These are phyloP conservation scores for Procambarus clarkii DNA, from an alignment of 1,140 invertebrate genomes.

Conservation along the genomic window DNA sequence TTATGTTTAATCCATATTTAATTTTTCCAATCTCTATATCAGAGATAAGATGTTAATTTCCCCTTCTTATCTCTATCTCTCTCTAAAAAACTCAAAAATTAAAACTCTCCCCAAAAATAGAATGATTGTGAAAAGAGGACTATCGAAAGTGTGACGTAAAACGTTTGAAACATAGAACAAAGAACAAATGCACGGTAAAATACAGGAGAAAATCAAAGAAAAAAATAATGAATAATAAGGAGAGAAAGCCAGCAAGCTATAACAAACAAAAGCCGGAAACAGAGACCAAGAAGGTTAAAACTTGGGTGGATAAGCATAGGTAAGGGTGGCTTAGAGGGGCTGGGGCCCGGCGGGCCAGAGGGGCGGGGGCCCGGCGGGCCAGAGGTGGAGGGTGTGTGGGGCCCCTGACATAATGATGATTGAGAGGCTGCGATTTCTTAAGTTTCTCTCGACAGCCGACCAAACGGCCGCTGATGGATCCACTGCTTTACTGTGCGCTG, in stretches of 20 bases:
- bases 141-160: neutral
- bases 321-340: neutral
- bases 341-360: no score
- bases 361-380: neutral
- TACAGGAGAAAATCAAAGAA: neutral
- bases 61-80: no score
- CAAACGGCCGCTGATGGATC: conserved; percentile 26
- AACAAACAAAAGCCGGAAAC: neutral
- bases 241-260: neutral
- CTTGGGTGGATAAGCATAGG: no score
- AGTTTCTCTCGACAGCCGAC: conserved; percentile 38
- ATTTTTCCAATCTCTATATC: no score
- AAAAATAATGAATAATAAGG: neutral
- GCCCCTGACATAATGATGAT: conserved; percentile 37
- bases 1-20: no score
- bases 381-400: neutral
- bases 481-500: neutral
- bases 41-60: no score
- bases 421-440: conserved; percentile 32
- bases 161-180: neutral
- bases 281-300: neutral
- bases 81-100: no score
- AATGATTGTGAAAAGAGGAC: neutral
- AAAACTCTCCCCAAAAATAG: no score
- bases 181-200: neutral